Percentiles rank a stretch among this genome's conserved stretches.
Conservation (phyloP, 1,140 invertebrate species). For the Cataglyphis hispanica region DNA sequence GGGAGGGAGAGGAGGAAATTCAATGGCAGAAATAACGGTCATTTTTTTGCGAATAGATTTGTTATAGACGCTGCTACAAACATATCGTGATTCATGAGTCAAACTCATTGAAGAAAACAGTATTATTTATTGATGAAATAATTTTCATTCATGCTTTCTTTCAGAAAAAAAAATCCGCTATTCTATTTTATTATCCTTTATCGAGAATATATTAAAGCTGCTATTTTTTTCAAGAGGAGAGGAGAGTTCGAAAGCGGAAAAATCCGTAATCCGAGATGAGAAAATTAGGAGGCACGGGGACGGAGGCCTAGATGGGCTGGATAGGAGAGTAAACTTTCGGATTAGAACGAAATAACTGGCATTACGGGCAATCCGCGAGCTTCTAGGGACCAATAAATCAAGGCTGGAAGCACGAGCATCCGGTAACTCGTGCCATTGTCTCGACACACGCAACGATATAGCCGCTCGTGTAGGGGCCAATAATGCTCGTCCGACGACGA, state of each 20-base stretch:
- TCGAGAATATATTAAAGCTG: not conserved
- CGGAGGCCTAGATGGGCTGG: conserved; percentile 61
- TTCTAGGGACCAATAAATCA: conserved; percentile 79
- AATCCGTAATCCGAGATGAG: conserved; percentile 46
- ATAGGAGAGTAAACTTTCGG: conserved; percentile 73
- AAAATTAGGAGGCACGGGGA: conserved; percentile 47
- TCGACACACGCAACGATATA: conserved; percentile 78
- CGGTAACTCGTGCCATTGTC: conserved; percentile 78
- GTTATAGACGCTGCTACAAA: not conserved
- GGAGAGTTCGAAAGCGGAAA: not conserved
- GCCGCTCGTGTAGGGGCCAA: conserved; percentile 64
- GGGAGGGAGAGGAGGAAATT: not conserved
- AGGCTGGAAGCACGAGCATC: conserved; percentile 79
- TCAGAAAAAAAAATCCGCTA: no score
- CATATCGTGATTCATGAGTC: not conserved
- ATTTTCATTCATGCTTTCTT: not conserved
- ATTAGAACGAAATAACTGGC: conserved; percentile 78
- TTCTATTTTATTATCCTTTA: not conserved
- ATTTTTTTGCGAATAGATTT: not conserved
- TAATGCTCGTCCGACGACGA: conserved; percentile 66
- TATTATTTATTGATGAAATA: not conserved
- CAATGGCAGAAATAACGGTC: conserved; percentile 38
- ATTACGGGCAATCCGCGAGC: conserved; percentile 79
- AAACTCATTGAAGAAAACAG: not conserved
- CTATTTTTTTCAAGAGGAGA: not conserved